Base-by-base conservation (phyloP, 1,140 invertebrate species). In the Drosophila erecta region DNA sequence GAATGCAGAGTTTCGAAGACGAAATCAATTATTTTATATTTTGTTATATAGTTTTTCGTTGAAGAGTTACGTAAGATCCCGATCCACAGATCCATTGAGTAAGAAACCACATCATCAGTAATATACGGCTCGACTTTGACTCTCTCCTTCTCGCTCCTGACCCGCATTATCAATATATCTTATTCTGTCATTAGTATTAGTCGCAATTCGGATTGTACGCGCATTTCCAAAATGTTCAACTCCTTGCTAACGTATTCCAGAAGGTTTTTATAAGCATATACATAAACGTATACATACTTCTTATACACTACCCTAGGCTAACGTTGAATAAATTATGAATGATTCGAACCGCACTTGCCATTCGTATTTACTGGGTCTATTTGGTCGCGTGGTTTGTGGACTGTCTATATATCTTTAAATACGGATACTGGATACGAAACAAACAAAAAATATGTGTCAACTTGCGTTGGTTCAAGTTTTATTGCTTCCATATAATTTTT, bases 311-410 rank as follows among this genome's bases (percentile, higher is more conserved):
- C 76, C 69, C 56, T 73, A 85, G 65, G 65, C 80, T 71, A 79
- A 86, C 64, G 83, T 81, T 83, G 58, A 87, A 86, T 86, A 86
- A 86, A 86, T 64, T 64, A 49, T 74, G 76, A 81, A 75, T 61
- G 64, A 67, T 67, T 67, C 64, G 59, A 64, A 67, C 60, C 44
- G 30, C 58, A 43, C 11, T 5, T 22, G 2, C 8, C 3, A 35
- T n/a, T 30, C 4, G 59, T 1, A 10, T 41, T 51, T n/a, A 64
- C 22, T 62, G 20, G 3, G 53, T 15, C 5, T 10, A 1, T 5
- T 24, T 1, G 17, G 17, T 20, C 7, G 3, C 15, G 5, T 17
- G n/a, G 24, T 3, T 12, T 12, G 1, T 44, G 17, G 17, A 4
- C 11, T 43, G 27, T 30, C 0, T 17, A 17, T 17, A 17, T 17